These are phyloP conservation scores for Cyanistes caeruleus DNA, from an alignment of 2,113 vertebrate species.

Conservation along the genomic window DNA sequence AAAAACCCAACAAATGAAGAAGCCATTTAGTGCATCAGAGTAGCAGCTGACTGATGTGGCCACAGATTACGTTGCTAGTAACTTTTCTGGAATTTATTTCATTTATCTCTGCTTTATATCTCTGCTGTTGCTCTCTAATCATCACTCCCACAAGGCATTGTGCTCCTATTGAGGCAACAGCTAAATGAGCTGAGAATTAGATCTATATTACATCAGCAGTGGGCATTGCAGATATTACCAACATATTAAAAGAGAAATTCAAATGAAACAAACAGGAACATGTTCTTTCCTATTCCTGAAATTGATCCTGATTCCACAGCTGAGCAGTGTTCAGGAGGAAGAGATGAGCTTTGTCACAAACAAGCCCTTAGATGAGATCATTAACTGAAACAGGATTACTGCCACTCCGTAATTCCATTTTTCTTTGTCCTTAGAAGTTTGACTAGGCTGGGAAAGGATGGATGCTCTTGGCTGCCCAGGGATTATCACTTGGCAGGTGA, in stretches of 20 bases:
- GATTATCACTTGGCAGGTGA: rapidly evolving
- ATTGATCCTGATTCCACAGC: background rate
- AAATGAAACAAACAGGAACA: constrained; percentile 47
- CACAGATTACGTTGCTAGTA: constrained; percentile 23
- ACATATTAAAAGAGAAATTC: constrained; percentile 66
- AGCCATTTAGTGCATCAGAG: constrained; percentile 15
- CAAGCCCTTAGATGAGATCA: background rate
- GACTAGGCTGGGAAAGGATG: background rate
- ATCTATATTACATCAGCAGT: constrained; percentile 60
- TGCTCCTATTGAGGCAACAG: constrained; percentile 55
- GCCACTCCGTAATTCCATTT: background rate
- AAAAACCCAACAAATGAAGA: background rate
- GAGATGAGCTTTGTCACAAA: background rate
- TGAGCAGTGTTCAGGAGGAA: background rate
- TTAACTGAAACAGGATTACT: constrained; percentile 6
- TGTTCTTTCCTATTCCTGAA: constrained; percentile 33
- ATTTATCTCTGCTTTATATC: constrained; percentile 28
- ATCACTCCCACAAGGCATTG: constrained; percentile 65
- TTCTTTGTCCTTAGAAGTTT: background rate
- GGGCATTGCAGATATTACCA: constrained; percentile 48
- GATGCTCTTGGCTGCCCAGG: too few species aligned
- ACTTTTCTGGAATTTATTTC: constrained; percentile 33
- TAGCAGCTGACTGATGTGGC: constrained; percentile 28
- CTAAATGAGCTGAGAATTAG: constrained; percentile 72
- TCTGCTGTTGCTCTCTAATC: constrained; percentile 70